Percentiles rank a stretch among this genome's conserved stretches.
phyloP scores from a whole-genome alignment of 2,113 vertebrate species.

The Pollimyrus isidori region DNA sequence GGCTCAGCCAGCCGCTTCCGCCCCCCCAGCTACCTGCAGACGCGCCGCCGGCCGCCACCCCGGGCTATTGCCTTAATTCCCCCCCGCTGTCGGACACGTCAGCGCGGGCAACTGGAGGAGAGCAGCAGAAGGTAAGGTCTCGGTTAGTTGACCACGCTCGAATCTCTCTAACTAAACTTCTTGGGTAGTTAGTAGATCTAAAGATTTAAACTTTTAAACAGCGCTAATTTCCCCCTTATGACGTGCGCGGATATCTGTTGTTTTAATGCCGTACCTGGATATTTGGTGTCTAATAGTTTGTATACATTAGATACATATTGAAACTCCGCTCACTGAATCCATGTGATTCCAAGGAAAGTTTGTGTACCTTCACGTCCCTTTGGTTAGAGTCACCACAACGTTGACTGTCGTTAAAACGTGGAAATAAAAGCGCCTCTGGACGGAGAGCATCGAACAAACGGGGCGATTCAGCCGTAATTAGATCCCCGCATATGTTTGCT shows the following conservation, averaged over 20 bases:
- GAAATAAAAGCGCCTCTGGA: not conserved
- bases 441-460: not conserved
- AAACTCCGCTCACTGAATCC: not conserved
- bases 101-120: slow-evolving; percentile 30
- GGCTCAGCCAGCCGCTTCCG: not conserved
- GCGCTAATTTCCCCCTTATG: not conserved
- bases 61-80: slow-evolving; percentile 16
- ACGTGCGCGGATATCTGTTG: not conserved
- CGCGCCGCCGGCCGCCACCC: not conserved
- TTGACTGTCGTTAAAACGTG: not conserved
- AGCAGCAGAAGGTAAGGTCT: slow-evolving; percentile 47
- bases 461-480: not conserved
- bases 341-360: not conserved
- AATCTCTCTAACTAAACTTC: not conserved
- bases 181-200: not conserved
- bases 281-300: not conserved
- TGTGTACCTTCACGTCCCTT: not conserved
- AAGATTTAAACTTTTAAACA: not conserved
- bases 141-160: not conserved
- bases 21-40: not conserved
- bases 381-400: not conserved
- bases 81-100: slow-evolving; percentile 23
- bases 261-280: not conserved
- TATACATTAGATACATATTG: not conserved
- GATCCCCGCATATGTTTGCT: not conserved